A percentile compares a stretch with the other conserved stretches of the same genome.
Evolutionary conservation across 2,888 invertebrate genomes (phyloP).

Genomic region (Leptogaster cylindrica): DNA sequence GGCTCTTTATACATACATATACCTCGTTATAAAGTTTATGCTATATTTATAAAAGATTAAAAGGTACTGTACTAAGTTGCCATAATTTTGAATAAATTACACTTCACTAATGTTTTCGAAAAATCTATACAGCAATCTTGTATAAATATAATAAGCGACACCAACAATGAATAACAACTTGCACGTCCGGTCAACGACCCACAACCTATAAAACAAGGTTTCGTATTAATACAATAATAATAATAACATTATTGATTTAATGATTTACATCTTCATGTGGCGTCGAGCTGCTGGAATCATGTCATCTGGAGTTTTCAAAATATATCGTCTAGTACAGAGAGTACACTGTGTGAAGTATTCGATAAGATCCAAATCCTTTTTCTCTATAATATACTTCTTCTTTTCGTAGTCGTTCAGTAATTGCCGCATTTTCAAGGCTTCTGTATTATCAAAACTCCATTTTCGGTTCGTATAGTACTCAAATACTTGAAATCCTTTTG

Average conservation of each 20-base stretch:
- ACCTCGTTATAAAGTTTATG: too few relatives aligned
- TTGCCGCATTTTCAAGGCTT: slow-evolving; percentile 66
- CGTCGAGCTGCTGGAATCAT: slow-evolving; percentile 79
- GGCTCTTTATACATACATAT: too few relatives aligned
- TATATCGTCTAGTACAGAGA: slow-evolving; percentile 77
- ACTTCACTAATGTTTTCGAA: too few relatives aligned
- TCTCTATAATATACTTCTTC: slow-evolving; percentile 71
- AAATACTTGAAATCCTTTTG: slow-evolving; percentile 86
- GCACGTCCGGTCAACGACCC: slow-evolving; percentile 78
- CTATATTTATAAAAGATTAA: too few relatives aligned
- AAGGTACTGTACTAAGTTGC: too few relatives aligned
- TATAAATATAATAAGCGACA: slow-evolving; percentile 62
- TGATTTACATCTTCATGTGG: slow-evolving; percentile 80
- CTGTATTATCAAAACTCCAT: slow-evolving; percentile 84
- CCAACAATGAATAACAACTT: slow-evolving; percentile 72
- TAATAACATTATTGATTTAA: neutral
- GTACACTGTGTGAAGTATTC: slow-evolving; percentile 85
- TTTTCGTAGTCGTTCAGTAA: slow-evolving; percentile 72
- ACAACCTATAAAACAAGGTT: slow-evolving; percentile 75
- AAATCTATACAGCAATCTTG: neutral
- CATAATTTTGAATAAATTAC: too few relatives aligned
- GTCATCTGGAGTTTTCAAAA: slow-evolving; percentile 83
- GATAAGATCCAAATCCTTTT: slow-evolving; percentile 72
- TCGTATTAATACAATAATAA: neutral
- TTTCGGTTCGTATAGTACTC: slow-evolving; percentile 92